Conservation (phyloP, 2,888 invertebrate species). For the Cabera pusaria region DNA sequence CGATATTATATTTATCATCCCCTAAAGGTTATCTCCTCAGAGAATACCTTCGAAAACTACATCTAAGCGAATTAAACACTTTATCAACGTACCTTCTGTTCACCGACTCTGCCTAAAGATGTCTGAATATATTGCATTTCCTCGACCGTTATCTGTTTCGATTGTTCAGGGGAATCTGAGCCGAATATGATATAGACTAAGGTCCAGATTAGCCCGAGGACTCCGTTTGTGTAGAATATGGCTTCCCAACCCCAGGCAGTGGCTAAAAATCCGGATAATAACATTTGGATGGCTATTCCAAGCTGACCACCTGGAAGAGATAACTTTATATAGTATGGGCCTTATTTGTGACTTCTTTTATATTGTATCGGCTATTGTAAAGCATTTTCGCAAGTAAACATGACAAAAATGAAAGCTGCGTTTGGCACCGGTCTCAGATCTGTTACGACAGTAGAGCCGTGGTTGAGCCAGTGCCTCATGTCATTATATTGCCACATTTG, state of each 20-base stretch:
- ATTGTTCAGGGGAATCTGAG: constrained; percentile 85
- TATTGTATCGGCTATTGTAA: too few species aligned
- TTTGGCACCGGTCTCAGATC: too few species aligned
- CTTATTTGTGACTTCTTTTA: too few species aligned
- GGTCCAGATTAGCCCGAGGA: constrained; percentile 84
- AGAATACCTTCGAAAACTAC: constrained; percentile 5
- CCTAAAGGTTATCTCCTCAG: neutral
- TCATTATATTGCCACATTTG: too few species aligned
- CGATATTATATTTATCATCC: too few species aligned
- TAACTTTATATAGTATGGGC: constrained; percentile 7
- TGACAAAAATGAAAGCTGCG: too few species aligned
- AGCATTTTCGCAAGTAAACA: too few species aligned
- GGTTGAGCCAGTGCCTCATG: too few species aligned
- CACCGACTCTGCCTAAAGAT: constrained; percentile 63
- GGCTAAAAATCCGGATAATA: constrained; percentile 88
- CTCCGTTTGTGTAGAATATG: constrained; percentile 89
- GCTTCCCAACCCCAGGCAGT: constrained; percentile 89
- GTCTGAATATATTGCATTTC: constrained; percentile 88
- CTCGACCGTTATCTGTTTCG: constrained; percentile 83
- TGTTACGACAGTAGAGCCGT: too few species aligned
- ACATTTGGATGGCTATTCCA: constrained; percentile 89
- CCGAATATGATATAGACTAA: constrained; percentile 85
- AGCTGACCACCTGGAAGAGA: constrained; percentile 86
- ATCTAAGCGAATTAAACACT: constrained; percentile 6
- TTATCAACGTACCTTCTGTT: constrained; percentile 54